phyloP scores from a whole-genome alignment of 2,797 vertebrate species.

The Monodelphis domestica region DNA sequence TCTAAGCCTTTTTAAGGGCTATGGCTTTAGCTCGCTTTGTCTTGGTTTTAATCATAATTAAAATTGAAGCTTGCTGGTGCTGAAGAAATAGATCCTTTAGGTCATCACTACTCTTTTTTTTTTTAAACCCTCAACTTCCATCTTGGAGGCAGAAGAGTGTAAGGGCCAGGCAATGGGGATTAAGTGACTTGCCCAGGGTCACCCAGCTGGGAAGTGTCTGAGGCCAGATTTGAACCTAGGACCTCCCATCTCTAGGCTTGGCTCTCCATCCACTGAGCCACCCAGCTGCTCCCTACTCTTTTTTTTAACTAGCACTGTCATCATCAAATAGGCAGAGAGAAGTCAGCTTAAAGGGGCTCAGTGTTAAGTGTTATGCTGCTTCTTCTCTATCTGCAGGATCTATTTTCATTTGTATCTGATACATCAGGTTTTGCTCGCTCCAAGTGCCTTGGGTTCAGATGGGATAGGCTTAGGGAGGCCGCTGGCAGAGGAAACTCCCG shows the following conservation, averaged over 20 bases:
- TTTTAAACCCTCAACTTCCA: too few species aligned
- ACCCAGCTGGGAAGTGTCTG: too few species aligned
- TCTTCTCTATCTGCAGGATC: background rate
- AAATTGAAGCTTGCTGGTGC: conserved; percentile 39
- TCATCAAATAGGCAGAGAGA: conserved; percentile 5
- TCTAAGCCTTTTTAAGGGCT: conserved; percentile 10
- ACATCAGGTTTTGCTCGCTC: background rate
- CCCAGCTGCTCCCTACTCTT: too few species aligned
- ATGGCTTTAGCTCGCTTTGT: background rate
- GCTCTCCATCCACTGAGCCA: too few species aligned
- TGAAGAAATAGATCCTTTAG: conserved; percentile 43
- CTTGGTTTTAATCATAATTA: conserved; percentile 29
- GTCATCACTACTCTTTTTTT: conserved; percentile 21
- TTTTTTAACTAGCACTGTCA: background rate
- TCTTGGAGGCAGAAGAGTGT: too few species aligned
- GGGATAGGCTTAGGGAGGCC: background rate
- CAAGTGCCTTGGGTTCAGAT: background rate
- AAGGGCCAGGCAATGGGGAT: too few species aligned
- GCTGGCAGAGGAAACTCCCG: too few species aligned
- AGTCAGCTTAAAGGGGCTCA: conserved; percentile 30
- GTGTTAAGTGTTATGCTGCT: conserved; percentile 12
- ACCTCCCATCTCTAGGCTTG: too few species aligned
- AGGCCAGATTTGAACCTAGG: too few species aligned
- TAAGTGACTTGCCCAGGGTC: too few species aligned
- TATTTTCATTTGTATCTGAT: background rate